Evolutionary conservation across 1,140 invertebrate species (phyloP), one percentile per base, ranked within the genome.

Genomic region (Nebria ingens): DNA sequence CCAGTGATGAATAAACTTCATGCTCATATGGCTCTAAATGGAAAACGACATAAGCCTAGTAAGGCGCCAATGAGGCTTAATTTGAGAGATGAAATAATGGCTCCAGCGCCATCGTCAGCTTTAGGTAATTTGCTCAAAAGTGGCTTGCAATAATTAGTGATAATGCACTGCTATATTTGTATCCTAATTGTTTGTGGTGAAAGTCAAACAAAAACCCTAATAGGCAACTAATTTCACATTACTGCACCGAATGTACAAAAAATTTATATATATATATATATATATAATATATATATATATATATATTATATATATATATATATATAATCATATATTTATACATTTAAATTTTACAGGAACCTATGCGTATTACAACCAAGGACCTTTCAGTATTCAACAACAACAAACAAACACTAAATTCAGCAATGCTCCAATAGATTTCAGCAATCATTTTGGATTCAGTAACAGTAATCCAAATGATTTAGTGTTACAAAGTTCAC

Each of bases 51-150:
- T 12, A 53, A 53, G 22, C 50, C 15, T 9, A 17, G 25, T 29
- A 29, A 29, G 13, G 4, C 25, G 4, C 21, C 1, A 1, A n/a
- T n/a, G n/a, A n/a, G n/a, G n/a, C 21, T 2, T 13, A 52, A 19
- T 2, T 45, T 45, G n/a, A 25, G 52, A 19, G 52, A 53, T n/a
- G 52, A 53, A 53, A 25, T 53, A 53, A 17, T 53, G 21, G 21
- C 22, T 13, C 21, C 21, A n/a, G 20, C 52, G 17, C 52, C 52
- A 53, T 34, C 52, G 2, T 23, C 21, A 1, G 2, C 22, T 29
- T 17, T 53, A 17, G 52, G 52, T 53, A 53, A 19, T n/a, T 34
- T 34, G 25, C n/a, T 34, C 25, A 34, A n/a, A n/a, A 34, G 25
- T 6, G n/a, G n/a, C 6, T 34, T 34, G 25, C 6, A 34, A n/a